Evolutionary conservation across 1,140 invertebrate genomes (phyloP).

Genomic region (Bombus fervidus): DNA sequence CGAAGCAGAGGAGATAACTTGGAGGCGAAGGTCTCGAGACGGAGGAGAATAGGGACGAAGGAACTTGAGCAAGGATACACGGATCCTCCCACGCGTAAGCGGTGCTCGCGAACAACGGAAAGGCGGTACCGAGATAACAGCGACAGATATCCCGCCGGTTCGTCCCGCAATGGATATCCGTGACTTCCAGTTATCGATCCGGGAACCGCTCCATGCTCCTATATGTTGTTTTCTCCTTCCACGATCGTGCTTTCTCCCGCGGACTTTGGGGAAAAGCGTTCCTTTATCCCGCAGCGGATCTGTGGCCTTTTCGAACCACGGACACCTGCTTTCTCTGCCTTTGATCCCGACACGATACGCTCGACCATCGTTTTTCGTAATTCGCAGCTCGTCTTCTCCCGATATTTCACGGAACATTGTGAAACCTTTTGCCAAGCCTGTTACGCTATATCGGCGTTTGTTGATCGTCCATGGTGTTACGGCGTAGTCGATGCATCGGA

Average conservation of each 20-base stretch:
- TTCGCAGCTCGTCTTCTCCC: too few relatives aligned
- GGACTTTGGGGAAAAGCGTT: slow-evolving; percentile 6
- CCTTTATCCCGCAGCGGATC: too few relatives aligned
- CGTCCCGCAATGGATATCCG: not conserved
- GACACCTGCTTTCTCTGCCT: too few relatives aligned
- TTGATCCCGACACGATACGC: fast-evolving
- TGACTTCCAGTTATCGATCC: slow-evolving; percentile 24
- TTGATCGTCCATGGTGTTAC: too few relatives aligned
- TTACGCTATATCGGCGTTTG: too few relatives aligned
- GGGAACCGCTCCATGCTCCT: not conserved
- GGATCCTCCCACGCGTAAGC: slow-evolving; percentile 54
- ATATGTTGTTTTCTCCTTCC: not conserved
- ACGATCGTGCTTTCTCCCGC: slow-evolving; percentile 22
- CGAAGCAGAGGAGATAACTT: not conserved
- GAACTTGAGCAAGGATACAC: slow-evolving; percentile 38
- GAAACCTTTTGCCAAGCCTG: too few relatives aligned
- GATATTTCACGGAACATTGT: too few relatives aligned
- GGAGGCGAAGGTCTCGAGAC: not conserved
- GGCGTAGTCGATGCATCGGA: too few relatives aligned
- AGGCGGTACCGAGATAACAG: slow-evolving; percentile 56
- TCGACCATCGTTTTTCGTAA: too few relatives aligned
- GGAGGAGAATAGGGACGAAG: not conserved
- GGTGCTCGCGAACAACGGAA: slow-evolving; percentile 49
- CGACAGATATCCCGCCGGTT: not conserved
- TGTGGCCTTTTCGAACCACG: too few relatives aligned